These are phyloP conservation scores for Excalfactoria chinensis DNA, from an alignment of 2,113 vertebrate genomes.

Conservation along the genomic window DNA sequence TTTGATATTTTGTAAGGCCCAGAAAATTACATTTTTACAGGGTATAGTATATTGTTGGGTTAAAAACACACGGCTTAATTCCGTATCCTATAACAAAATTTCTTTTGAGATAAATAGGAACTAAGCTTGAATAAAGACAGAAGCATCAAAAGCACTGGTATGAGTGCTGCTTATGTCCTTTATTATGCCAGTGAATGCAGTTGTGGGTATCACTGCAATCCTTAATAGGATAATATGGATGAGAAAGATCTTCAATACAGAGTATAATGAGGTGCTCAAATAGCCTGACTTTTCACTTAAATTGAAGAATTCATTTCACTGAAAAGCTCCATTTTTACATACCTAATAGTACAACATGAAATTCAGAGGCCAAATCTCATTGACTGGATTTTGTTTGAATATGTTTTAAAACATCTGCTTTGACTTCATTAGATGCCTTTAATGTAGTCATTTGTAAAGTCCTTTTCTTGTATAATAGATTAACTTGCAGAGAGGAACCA, in stretches of 20 bases:
- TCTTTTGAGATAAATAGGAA: conserved; percentile 54
- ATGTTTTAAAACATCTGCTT: conserved; percentile 65
- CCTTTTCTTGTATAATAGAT: conserved; percentile 57
- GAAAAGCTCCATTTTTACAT: conserved; percentile 64
- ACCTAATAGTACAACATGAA: conserved; percentile 67
- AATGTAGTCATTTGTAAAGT: conserved; percentile 62
- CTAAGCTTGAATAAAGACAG: conserved; percentile 36
- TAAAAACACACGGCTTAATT: conserved; percentile 52
- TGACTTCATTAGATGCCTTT: conserved; percentile 67
- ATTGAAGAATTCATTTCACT: conserved; percentile 67
- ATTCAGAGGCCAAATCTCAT: conserved; percentile 43
- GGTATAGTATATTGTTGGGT: conserved; percentile 44
- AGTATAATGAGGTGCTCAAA: conserved; percentile 71
- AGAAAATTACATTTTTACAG: conserved; percentile 57
- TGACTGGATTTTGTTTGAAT: conserved; percentile 65
- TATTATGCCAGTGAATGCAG: conserved; percentile 59
- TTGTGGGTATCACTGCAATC: conserved; percentile 56
- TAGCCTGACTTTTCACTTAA: conserved; percentile 70
- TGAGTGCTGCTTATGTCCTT: conserved; percentile 41
- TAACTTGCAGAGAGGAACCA: conserved; percentile 26
- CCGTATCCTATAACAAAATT: conserved; percentile 32
- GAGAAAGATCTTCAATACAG: conserved; percentile 63
- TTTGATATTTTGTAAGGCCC: conserved; percentile 61
- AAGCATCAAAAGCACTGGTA: conserved; percentile 46
- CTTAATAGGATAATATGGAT: conserved; percentile 74